Evolutionary conservation across 2,888 invertebrate genomes (phyloP), one percentile per base, ranked within the genome.

Genomic region (Drosophila infuscata): DNA sequence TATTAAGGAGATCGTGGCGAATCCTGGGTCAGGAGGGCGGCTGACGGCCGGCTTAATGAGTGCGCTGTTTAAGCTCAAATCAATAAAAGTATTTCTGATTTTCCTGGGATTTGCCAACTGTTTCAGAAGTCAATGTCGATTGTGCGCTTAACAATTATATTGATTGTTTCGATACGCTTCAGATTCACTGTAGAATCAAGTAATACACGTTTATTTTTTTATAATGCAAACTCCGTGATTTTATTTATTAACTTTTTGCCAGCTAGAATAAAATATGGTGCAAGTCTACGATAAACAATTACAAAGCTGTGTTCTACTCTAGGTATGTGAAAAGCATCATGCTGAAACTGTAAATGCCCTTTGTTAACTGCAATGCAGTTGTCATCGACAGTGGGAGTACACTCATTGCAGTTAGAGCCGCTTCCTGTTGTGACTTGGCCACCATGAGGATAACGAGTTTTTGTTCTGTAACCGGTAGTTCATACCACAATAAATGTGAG

Each of bases 401-500:
- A 49, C 70, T 68, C 1, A 74, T 82, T 1, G 83, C 76, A 32
- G 81, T 79, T 20, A 90, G 30, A 0, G 70, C 61, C 2, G 38
- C 5, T 30, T 79, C 71, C 11, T 76, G 76, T 30, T 89, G 90
- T 0, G 90, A 63, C 41, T 83, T 79, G 32, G 79, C 67, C 58
- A 90, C 32, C 88, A 90, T 90, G 0, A 79, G 67, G 11, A 83
- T 64, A 8, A 90, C 17, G 49, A 86, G 74, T 48, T 82, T 87
- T 49, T 86, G 86, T 38, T 90, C 81, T 9, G 32, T 36, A 6
- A 63, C 43, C 0, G 86, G 71, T 58, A 90, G 38, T 17, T 79
- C 72, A 51, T 90, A 90, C 90, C 90, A 90, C 29, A 83, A 35
- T n/a, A 76, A 89, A 41, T 76, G 70, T 0, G 76, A 56, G 56